These are phyloP conservation scores for Pitangus sulphuratus DNA, from an alignment of 2,797 vertebrate genomes.

Conservation along the genomic window DNA sequence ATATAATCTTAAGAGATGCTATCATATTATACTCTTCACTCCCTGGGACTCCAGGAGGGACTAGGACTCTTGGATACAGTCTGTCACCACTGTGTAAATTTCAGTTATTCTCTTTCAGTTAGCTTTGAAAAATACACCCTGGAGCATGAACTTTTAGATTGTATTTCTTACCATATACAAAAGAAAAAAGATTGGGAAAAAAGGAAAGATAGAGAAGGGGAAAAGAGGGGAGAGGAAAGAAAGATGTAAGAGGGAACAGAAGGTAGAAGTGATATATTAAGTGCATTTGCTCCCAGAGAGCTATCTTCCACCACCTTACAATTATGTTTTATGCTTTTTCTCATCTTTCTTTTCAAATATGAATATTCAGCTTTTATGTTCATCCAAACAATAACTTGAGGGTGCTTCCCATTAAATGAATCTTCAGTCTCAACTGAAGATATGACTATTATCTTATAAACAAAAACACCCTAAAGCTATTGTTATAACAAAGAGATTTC, in stretches of 20 bases:
- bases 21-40: neutral
- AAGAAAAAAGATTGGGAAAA: neutral
- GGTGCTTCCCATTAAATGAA: slow-evolving; percentile 33
- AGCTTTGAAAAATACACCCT: neutral
- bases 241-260: neutral
- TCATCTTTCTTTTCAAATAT: slow-evolving; percentile 22
- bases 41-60: neutral
- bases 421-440: neutral
- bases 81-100: neutral
- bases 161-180: neutral
- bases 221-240: neutral
- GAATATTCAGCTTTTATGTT: neutral
- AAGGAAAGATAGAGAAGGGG: neutral
- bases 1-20: neutral
- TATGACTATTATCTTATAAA: neutral
- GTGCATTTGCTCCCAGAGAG: neutral
- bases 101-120: neutral
- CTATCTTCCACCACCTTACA: neutral
- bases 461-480: slow-evolving; percentile 22
- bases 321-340: neutral
- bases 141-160: neutral
- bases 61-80: neutral
- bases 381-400: slow-evolving; percentile 37
- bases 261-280: neutral
- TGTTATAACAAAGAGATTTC: slow-evolving; percentile 14